phyloP scores from a whole-genome alignment of 1,140 invertebrate species.

The Nebria ingens region DNA sequence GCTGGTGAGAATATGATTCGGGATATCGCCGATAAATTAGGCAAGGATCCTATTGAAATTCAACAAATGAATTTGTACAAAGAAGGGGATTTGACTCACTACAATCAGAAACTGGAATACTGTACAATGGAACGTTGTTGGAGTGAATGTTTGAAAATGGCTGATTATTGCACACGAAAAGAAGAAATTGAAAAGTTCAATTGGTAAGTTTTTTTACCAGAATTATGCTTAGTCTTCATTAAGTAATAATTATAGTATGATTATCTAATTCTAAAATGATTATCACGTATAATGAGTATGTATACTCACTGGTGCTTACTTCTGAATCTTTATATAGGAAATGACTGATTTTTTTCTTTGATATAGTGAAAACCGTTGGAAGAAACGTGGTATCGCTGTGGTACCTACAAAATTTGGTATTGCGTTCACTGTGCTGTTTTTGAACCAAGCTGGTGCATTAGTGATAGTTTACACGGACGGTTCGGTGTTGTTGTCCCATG shows the following conservation, averaged over 20 bases:
- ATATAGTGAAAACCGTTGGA: slow-evolving; percentile 65
- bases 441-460: slow-evolving; percentile 85
- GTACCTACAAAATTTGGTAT: slow-evolving; percentile 90
- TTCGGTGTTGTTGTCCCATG: slow-evolving; percentile 82
- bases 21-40: slow-evolving; percentile 61
- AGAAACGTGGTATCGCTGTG: slow-evolving; percentile 76
- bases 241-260: too few species aligned
- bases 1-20: slow-evolving; percentile 65
- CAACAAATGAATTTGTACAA: slow-evolving; percentile 66
- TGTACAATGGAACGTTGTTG: slow-evolving; percentile 75
- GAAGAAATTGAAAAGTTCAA: slow-evolving; percentile 60
- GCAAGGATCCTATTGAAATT: slow-evolving; percentile 45
- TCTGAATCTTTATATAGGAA: too few species aligned
- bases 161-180: slow-evolving; percentile 54
- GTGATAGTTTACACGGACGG: slow-evolving; percentile 87
- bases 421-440: slow-evolving; percentile 63
- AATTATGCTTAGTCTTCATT: slow-evolving; percentile 15
- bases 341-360: slow-evolving; percentile 4
- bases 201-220: slow-evolving; percentile 48
- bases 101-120: slow-evolving; percentile 59
- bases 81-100: slow-evolving; percentile 70
- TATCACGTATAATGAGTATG: too few species aligned
- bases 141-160: slow-evolving; percentile 63
- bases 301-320: too few species aligned
- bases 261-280: too few species aligned